Percentiles rank a stretch among this genome's conserved stretches.
Conservation (phyloP, 2,113 vertebrate species). For the Regulus satrapa region DNA sequence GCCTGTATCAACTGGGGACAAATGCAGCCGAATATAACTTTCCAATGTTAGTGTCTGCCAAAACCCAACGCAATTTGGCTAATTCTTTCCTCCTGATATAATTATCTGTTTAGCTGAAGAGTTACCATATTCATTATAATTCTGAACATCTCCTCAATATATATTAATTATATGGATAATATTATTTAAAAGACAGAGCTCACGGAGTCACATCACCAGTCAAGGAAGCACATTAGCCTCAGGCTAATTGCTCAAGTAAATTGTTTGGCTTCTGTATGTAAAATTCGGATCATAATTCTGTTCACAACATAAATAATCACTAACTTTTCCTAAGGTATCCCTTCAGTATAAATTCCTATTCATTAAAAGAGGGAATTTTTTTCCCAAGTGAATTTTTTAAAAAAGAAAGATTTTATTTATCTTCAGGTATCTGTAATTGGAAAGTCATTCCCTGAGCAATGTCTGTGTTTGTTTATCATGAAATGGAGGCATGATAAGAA, state of each 20-base stretch:
- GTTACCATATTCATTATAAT: constrained; percentile 43
- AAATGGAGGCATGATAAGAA: background rate
- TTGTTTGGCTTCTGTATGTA: background rate
- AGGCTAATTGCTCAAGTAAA: background rate
- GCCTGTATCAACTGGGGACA: background rate
- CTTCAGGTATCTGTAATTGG: background rate
- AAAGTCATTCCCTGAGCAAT: background rate
- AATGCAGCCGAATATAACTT: background rate
- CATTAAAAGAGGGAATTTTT: background rate
- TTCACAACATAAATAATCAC: background rate
- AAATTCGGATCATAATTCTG: background rate
- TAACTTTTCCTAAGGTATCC: background rate
- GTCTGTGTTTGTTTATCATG: background rate
- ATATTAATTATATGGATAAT: constrained; percentile 46
- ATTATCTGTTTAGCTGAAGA: constrained; percentile 43
- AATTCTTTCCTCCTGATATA: constrained; percentile 53
- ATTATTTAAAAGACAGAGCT: constrained; percentile 28
- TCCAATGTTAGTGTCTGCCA: background rate
- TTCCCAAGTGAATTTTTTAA: background rate
- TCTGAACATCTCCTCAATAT: constrained; percentile 48
- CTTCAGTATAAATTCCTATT: background rate
- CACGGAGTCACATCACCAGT: background rate
- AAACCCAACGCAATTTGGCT: constrained; percentile 40
- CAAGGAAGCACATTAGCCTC: constrained; percentile 20
- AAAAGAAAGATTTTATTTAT: background rate